Percentiles rank a stretch among this genome's conserved stretches.
Evolutionary conservation across 2,113 vertebrate species (phyloP).

Genomic region (Sphyrna mokarran): DNA sequence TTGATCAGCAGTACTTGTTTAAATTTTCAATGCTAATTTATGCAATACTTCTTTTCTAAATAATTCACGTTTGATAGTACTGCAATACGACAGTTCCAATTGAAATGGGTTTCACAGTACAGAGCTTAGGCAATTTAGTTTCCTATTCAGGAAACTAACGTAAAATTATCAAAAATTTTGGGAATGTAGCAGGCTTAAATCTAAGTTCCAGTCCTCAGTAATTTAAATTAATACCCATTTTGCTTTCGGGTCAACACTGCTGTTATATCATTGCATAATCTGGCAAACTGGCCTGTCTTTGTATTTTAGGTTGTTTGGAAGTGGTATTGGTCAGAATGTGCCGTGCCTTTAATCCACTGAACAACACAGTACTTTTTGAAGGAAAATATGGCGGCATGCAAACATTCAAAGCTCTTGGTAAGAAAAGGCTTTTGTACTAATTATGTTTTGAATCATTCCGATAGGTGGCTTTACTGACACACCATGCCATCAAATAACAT

Average conservation of each 20-base stretch:
- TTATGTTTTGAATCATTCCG: background rate
- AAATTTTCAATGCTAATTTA: background rate
- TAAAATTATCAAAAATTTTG: background rate
- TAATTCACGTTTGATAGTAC: background rate
- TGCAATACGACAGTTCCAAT: background rate
- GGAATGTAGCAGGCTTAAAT: background rate
- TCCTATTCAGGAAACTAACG: background rate
- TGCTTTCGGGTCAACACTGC: background rate
- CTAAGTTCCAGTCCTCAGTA: background rate
- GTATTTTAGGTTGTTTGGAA: slow-evolving; percentile 82
- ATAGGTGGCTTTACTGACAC: background rate
- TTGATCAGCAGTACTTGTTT: background rate
- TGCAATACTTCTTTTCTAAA: background rate
- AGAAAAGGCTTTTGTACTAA: slow-evolving; percentile 32
- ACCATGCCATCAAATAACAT: background rate
- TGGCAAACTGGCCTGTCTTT: background rate
- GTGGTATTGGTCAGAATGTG: slow-evolving; percentile 98
- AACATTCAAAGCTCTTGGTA: slow-evolving; percentile 97
- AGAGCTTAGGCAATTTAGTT: background rate
- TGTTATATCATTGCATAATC: background rate
- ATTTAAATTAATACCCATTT: background rate
- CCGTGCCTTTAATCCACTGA: slow-evolving; percentile 96
- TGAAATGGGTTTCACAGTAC: background rate
- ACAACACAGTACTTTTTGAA: slow-evolving; percentile 99
- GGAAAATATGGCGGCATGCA: slow-evolving; percentile 98